Conservation (phyloP, 1,140 invertebrate genomes). For the Acromyrmex echinatior region DNA sequence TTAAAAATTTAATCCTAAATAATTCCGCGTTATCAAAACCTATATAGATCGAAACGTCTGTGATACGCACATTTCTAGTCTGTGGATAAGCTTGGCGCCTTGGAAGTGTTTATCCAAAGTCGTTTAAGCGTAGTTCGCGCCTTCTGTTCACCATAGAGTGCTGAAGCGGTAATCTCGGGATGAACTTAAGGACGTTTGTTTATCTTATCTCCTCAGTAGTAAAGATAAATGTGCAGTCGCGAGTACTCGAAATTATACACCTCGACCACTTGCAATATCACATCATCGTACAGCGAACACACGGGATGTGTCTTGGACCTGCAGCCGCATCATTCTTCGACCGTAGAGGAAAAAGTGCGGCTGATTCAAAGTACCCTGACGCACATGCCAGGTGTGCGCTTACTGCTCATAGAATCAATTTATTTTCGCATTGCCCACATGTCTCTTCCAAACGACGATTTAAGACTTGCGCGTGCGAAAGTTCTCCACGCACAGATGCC, state of each 20-base stretch:
- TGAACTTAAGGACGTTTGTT: background rate
- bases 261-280: slow-evolving; percentile 22
- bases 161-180: background rate
- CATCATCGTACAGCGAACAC: background rate
- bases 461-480: slow-evolving; percentile 42
- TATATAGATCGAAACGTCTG: slow-evolving; percentile 13
- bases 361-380: background rate
- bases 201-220: slow-evolving; percentile 3
- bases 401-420: slow-evolving; percentile 1
- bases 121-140: background rate
- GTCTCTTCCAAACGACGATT: slow-evolving; percentile 45
- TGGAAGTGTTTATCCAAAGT: slow-evolving; percentile 5
- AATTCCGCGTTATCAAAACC: background rate
- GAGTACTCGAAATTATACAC: slow-evolving; percentile 34
- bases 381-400: background rate
- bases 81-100: background rate
- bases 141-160: background rate
- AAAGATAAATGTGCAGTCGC: slow-evolving; percentile 21
- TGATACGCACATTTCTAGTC: slow-evolving; percentile 28
- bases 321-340: background rate
- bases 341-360: background rate
- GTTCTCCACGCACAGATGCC: slow-evolving; percentile 22
- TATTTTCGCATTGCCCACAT: slow-evolving; percentile 34
- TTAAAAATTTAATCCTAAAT: background rate
- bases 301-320: background rate